Conservation (phyloP, 2,113 vertebrate species). For the Glareola pratincola region DNA sequence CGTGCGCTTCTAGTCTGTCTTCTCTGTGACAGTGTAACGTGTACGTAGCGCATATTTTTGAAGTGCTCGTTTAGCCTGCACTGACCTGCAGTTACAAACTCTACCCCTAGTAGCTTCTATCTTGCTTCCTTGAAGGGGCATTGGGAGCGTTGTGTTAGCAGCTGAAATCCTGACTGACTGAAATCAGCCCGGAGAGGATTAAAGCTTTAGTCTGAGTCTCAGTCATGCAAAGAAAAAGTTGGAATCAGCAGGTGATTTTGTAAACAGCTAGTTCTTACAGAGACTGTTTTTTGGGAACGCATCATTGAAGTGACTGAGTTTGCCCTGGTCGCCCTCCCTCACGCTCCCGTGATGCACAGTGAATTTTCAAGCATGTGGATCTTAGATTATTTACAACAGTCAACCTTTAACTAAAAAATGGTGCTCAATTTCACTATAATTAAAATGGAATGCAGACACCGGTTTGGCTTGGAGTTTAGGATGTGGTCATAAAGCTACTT, state of each 20-base stretch:
- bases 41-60: background rate
- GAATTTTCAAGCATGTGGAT: background rate
- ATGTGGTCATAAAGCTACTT: background rate
- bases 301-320: background rate
- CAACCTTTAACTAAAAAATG: background rate
- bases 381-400: background rate
- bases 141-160: background rate
- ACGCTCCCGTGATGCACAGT: background rate
- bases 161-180: background rate
- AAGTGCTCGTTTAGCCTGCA: background rate
- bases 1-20: background rate
- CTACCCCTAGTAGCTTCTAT: background rate
- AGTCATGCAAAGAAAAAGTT: background rate
- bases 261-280: background rate
- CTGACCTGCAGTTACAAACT: background rate
- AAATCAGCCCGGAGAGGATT: background rate
- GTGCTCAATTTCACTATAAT: background rate
- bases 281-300: background rate
- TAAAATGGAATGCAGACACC: background rate
- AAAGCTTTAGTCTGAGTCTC: background rate
- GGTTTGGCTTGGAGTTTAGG: background rate
- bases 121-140: background rate
- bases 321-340: background rate
- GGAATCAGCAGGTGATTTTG: conserved; percentile 9
- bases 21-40: background rate